Base-by-base conservation (phyloP, 2,113 vertebrate species). In the Sylvicapra grimmia region DNA sequence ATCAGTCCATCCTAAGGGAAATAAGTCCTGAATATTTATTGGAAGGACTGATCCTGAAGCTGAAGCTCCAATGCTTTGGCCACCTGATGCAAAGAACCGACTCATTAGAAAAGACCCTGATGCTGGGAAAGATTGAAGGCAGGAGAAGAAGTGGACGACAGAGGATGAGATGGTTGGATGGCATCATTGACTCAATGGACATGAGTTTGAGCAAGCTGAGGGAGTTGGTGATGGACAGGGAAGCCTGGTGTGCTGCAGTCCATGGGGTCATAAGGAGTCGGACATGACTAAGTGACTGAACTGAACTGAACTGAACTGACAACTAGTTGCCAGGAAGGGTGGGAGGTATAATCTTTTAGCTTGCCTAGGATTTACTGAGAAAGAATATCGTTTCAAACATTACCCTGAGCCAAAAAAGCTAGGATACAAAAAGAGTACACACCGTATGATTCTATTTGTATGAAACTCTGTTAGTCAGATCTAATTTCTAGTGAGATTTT, bases 131-230 rank as follows among this genome's bases (percentile, higher is more conserved):
- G 68, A 72, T 12, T 40, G n/a, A 40, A 40, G n/a, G 6, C n/a
- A 23, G 19, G 19, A 72, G n/a, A 19, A 72, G n/a, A 36, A n/a
- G 0, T 16, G 65, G 65, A 72, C 0, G 0, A 72, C n/a, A 40
- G 65, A 72, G 68, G 68, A 40, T 23, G 68, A 72, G n/a, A 72
- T 36, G n/a, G 10, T 72, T 40, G 10, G 68, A 72, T 40, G n/a
- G n/a, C n/a, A 72, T 72, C 68, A 72, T 5, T 0, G 0, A 23
- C 68, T 72, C 68, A 72, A 9, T n/a, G 16, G n/a, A 72, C n/a
- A 12, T 23, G 19, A 40, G n/a, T 72, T 23, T 72, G n/a, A 40
- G 19, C n/a, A 72, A 72, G 19, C n/a, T 36, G 9, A 23, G 19
- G 19, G 68, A 72, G 68, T 23, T 40, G n/a, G n/a, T 40, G n/a